phyloP scores from a whole-genome alignment of 2,113 vertebrate genomes.

The Rhinogobius similis region DNA sequence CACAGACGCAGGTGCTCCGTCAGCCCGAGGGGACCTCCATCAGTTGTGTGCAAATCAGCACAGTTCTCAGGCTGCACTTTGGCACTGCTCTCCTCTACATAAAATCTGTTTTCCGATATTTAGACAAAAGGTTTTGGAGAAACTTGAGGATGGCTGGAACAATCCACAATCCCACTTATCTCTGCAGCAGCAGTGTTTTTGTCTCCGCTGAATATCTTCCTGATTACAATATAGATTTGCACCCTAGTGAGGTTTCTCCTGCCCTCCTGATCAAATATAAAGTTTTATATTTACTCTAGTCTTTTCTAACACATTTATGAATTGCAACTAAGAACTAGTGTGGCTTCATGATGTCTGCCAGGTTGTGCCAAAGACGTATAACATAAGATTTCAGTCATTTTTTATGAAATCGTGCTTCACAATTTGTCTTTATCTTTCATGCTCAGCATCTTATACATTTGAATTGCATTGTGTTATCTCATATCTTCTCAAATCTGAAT shows the following conservation, averaged over 20 bases:
- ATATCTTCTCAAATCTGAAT: slow-evolving; percentile 41
- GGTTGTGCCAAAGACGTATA: neutral
- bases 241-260: neutral
- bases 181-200: neutral
- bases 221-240: neutral
- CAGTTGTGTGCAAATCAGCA: slow-evolving; percentile 52
- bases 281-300: neutral
- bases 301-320: neutral
- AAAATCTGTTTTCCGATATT: neutral
- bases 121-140: neutral
- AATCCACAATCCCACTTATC: neutral
- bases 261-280: neutral
- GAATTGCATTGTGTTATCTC: slow-evolving; percentile 26
- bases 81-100: slow-evolving; percentile 46
- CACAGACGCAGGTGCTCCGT: slow-evolving; percentile 48
- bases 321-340: too few relatives aligned
- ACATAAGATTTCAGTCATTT: neutral
- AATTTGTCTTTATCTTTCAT: slow-evolving; percentile 12
- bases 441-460: slow-evolving; percentile 18
- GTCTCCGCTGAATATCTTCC: neutral
- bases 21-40: slow-evolving; percentile 48
- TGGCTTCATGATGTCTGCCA: neutral
- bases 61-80: slow-evolving; percentile 43
- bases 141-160: neutral
- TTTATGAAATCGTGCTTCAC: neutral